Evolutionary conservation across 2,113 vertebrate genomes (phyloP).

Genomic region (Phylloscopus trochilus): DNA sequence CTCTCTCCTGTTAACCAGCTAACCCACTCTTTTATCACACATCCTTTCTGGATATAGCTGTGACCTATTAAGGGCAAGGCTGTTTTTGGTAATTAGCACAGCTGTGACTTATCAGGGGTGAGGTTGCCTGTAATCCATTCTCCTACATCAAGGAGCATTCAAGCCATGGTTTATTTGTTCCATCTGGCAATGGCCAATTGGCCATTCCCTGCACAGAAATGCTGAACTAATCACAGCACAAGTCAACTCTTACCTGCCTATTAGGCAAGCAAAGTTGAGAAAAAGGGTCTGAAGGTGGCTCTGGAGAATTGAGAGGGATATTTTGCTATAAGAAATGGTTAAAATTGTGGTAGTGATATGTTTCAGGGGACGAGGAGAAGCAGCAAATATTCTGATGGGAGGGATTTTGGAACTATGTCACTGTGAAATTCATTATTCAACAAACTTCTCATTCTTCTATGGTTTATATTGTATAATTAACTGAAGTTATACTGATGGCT

Average conservation of each 20-base stretch:
- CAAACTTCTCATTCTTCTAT: not conserved
- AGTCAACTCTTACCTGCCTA: not conserved
- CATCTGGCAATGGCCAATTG: not conserved
- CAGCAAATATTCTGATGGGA: not conserved
- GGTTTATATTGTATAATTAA: not conserved
- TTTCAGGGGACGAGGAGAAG: not conserved
- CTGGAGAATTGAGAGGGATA: not conserved
- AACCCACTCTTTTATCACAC: not conserved
- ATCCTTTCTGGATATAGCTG: not conserved
- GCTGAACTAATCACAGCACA: not conserved
- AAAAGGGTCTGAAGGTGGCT: not conserved
- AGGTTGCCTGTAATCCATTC: not conserved
- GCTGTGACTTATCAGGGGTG: not conserved
- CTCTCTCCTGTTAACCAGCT: not conserved
- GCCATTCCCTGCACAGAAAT: not conserved
- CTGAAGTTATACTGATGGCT: not conserved
- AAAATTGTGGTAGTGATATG: not conserved
- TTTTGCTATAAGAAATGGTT: not conserved
- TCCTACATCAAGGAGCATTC: not conserved
- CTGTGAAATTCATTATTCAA: not conserved
- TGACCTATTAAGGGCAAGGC: not conserved
- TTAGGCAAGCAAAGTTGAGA: not conserved
- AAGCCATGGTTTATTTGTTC: not conserved
- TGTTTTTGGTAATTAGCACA: not conserved
- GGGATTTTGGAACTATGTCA: not conserved